Percentiles rank a stretch among this genome's conserved stretches.
These are phyloP conservation scores for Pseudococcus jackbeardsleyi DNA, from an alignment of 2,888 invertebrate species.

Conservation along the genomic window DNA sequence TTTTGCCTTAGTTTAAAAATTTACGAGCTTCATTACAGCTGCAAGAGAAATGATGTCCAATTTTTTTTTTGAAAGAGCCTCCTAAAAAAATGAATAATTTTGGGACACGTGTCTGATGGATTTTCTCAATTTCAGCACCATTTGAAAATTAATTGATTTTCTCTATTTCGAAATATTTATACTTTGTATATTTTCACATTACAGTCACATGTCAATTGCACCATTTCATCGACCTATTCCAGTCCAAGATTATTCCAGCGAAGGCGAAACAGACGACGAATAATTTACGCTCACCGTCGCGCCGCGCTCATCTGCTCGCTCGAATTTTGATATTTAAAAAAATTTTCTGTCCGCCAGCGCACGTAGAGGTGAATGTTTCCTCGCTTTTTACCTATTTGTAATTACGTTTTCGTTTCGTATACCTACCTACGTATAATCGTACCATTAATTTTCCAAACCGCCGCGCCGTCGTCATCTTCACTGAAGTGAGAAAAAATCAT, in stretches of 20 bases:
- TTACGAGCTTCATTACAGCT: no score
- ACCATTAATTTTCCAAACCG: not conserved
- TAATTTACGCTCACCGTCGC: not conserved
- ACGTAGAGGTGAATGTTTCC: conserved; percentile 37
- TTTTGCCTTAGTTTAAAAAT: no score
- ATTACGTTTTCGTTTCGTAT: not conserved
- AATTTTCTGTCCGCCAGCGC: not conserved
- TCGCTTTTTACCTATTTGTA: conserved; percentile 18
- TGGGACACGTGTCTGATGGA: no score
- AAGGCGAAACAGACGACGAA: conserved; percentile 83
- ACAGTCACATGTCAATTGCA: conserved; percentile 74
- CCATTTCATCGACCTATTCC: conserved; percentile 74
- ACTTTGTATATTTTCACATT: no score
- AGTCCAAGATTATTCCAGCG: conserved; percentile 84
- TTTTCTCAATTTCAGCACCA: no score
- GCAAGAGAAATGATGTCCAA: no score
- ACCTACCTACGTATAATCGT: not conserved
- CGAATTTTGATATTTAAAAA: not conserved
- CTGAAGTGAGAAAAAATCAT: not conserved
- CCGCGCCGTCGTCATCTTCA: not conserved
- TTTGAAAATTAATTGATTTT: no score
- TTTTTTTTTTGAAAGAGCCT: no score
- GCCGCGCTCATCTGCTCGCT: conserved; percentile 13
- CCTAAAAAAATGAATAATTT: no score
- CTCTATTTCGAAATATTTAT: no score